Evolutionary conservation across 2,113 vertebrate species (phyloP), one percentile per base, ranked within the genome.

Genomic region (Lepisosteus oculatus): DNA sequence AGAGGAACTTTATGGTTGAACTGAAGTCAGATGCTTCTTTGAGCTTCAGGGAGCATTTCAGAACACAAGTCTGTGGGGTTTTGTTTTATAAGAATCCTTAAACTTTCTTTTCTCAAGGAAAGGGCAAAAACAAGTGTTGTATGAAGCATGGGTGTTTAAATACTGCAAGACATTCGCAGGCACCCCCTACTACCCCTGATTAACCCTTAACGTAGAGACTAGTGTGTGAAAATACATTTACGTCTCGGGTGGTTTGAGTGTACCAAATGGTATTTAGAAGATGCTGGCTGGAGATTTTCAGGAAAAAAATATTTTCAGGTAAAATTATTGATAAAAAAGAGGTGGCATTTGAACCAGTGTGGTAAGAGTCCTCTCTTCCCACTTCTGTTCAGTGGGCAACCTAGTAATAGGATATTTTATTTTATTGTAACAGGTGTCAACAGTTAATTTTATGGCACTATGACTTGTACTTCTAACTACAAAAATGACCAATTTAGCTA

Each of bases 21-120:
- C 78, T 74, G 81, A 79, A 77, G 76, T 80, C 79, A 79, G 82
- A 69, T 74, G 80, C 72, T 64, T 83, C 73, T 72, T 73, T 77
- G 68, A 71, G 71, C 72, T 72, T 76, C 70, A 73, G 79, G 84
- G 77, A 85, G 76, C 82, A 80, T 81, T 85, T 88, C 83, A 83
- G 80, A 84, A 77, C 80, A 80, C 80, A 81, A 83, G 86, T 79
- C 77, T 77, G 65, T 59, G 73, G 79, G 82, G 56, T 70, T 75
- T 81, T 12, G 11, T 74, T 67, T 70, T 56, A 55, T n/a, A 29
- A 65, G 44, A 55, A 29, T 6, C 7, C 54, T 69, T 54, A n/a
- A 69, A 69, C 61, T 41, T 64, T 55, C 7, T n/a, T 6, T 42
- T 61, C 56, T 9, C 12, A 6, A 17, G 11, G 65, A 57, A 59